Conservation (phyloP, 2,888 invertebrate species). For the Sinodicranocentrus sp. region DNA sequence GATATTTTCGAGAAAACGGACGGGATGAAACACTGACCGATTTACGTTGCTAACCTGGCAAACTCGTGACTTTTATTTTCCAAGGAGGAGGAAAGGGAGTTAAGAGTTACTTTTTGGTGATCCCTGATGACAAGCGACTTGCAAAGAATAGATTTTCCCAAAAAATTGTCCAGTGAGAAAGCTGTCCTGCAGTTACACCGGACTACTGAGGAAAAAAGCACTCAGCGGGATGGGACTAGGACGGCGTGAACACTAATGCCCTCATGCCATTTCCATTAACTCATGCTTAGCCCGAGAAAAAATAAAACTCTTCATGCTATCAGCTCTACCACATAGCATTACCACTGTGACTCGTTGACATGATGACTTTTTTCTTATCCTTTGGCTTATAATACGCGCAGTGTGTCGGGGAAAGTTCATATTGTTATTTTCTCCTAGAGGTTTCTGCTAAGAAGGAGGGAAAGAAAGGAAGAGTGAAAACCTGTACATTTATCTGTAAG, state of each 20-base stretch:
- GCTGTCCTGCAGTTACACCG: not conserved
- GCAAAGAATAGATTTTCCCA: slow-evolving; percentile 10
- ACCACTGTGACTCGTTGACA: slow-evolving; percentile 8
- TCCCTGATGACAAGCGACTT: not conserved
- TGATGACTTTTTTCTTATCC: not conserved
- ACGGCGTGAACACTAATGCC: not conserved
- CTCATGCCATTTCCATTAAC: slow-evolving; percentile 11
- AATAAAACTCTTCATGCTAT: slow-evolving; percentile 3
- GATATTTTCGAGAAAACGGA: no score
- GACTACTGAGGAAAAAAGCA: not conserved
- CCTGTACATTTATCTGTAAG: no score
- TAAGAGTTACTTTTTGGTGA: no score
- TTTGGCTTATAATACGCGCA: no score
- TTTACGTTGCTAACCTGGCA: no score
- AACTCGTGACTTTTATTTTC: no score
- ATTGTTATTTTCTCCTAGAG: not conserved
- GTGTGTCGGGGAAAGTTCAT: slow-evolving; percentile 8
- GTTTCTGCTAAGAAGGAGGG: no score
- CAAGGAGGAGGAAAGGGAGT: no score
- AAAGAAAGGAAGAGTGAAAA: no score
- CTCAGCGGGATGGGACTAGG: not conserved
- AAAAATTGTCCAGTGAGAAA: no score
- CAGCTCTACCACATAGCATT: no score
- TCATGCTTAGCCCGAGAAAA: not conserved
- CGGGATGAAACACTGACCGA: no score